A percentile compares a stretch with the other conserved stretches of the same genome.
Evolutionary conservation across 2,113 vertebrate genomes (phyloP).

Genomic region (Lichenostomus cassidix): DNA sequence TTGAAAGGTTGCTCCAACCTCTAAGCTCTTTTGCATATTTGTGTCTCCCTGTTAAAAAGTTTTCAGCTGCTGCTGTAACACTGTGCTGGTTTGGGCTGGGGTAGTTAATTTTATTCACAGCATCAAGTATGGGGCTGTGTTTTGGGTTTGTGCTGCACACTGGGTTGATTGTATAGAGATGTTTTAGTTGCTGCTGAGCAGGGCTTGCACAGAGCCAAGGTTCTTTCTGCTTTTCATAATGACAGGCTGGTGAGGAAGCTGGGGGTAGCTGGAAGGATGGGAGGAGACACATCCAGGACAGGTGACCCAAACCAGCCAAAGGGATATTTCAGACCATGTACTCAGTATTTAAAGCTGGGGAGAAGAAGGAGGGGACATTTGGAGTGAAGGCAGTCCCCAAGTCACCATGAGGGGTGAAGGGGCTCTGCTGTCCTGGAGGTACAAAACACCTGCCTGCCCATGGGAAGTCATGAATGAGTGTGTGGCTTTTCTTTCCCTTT

Average conservation of each 20-base stretch:
- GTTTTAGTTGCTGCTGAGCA: background rate
- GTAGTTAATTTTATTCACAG: background rate
- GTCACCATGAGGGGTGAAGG: background rate
- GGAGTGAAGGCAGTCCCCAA: background rate
- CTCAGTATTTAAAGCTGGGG: background rate
- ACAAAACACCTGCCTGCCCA: background rate
- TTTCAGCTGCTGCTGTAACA: background rate
- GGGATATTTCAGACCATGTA: background rate
- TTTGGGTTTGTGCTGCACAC: background rate
- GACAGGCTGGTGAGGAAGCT: rapidly evolving
- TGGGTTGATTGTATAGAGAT: background rate
- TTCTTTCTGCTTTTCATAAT: background rate
- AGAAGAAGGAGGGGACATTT: background rate
- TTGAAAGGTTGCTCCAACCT: background rate
- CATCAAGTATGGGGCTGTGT: background rate
- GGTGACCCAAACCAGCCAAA: background rate
- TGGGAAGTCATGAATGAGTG: background rate
- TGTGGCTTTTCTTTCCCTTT: background rate
- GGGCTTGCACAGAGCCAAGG: background rate
- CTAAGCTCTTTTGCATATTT: background rate
- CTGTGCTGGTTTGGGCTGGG: background rate
- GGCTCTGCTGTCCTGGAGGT: background rate
- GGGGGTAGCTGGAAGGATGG: background rate
- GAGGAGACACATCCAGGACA: background rate
- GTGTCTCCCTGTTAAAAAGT: background rate